A percentile compares a stretch with the other conserved stretches of the same genome.
phyloP scores from a whole-genome alignment of 2,797 vertebrate species.

The Masticophis lateralis region DNA sequence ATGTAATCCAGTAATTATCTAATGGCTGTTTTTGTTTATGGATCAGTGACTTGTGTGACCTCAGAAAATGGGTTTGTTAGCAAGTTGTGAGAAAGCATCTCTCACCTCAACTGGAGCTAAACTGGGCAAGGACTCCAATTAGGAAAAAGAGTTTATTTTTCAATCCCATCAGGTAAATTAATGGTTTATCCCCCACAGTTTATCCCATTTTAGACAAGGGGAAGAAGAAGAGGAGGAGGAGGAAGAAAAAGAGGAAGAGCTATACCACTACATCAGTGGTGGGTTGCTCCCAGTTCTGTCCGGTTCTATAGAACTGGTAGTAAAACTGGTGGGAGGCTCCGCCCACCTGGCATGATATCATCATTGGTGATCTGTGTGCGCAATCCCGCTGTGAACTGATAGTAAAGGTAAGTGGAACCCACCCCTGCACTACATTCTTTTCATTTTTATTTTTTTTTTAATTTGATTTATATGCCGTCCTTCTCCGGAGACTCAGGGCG shows the following conservation, averaged over 20 bases:
- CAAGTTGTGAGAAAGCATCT: not conserved
- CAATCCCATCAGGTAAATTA: not conserved
- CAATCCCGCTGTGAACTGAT: no score
- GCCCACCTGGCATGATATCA: no score
- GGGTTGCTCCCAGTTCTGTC: no score
- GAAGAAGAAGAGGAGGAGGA: no score
- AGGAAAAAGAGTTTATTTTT: not conserved
- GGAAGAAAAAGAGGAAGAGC: not conserved
- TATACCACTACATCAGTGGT: not conserved
- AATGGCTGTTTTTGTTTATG: not conserved
- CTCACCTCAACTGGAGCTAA: not conserved
- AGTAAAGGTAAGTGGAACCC: no score
- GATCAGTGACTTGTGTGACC: not conserved
- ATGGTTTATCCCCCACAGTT: not conserved
- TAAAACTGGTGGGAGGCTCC: no score
- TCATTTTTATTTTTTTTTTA: no score
- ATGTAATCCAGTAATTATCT: not conserved
- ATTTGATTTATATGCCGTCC: no score
- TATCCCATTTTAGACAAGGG: not conserved
- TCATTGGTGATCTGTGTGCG: no score
- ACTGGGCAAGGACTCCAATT: not conserved
- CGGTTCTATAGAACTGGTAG: no score
- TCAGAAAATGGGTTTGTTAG: not conserved
- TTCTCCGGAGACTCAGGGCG: no score
- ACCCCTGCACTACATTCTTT: not conserved